Conservation (phyloP, 53 echinoderm and acorn worm genomes). For the Holothuria scabra region DNA sequence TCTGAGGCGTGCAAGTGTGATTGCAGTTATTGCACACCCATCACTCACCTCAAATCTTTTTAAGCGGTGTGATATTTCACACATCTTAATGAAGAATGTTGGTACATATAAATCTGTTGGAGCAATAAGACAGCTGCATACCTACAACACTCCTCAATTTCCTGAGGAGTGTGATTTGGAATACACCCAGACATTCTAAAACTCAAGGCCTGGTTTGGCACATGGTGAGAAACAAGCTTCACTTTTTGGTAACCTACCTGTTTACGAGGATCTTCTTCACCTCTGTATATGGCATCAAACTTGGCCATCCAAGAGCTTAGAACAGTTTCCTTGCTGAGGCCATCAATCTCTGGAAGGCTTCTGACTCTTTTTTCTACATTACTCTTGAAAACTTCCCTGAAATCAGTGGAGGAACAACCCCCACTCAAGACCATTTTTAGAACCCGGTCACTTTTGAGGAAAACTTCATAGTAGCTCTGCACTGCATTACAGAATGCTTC, state of each 20-base stretch:
- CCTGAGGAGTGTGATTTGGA: too few relatives aligned
- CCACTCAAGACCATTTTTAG: constrained; percentile 97
- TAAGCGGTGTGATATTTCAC: too few relatives aligned
- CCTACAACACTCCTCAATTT: too few relatives aligned
- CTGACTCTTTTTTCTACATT: constrained; percentile 97
- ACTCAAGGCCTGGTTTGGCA: too few relatives aligned
- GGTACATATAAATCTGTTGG: too few relatives aligned
- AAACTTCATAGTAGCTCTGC: constrained; percentile 96
- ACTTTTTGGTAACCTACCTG: constrained; percentile 18
- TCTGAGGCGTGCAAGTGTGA: too few relatives aligned
- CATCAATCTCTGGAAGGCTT: constrained; percentile 97
- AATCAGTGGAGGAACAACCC: constrained; percentile 97
- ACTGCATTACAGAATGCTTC: constrained; percentile 99
- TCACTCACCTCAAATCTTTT: too few relatives aligned
- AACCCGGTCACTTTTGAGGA: constrained; percentile 92
- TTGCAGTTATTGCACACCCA: too few relatives aligned
- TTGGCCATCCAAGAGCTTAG: constrained; percentile 99
- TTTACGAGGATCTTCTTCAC: constrained; percentile 92
- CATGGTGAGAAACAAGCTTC: background rate
- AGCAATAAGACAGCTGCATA: too few relatives aligned
- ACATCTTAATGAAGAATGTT: too few relatives aligned
- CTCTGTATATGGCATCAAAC: constrained; percentile 98
- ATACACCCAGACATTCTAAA: too few relatives aligned
- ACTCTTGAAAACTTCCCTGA: constrained; percentile 98
- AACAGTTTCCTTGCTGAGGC: constrained; percentile 97